Conservation (phyloP, 1,140 invertebrate genomes). For the silkworm (Bombyx mori) region ASM3026992v2 NC_085123.1:9125501-9126000, state of each 20-base stretch:
- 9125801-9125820: not conserved
- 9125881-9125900: slow-evolving; percentile 19
- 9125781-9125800: not conserved
- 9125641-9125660: no score
- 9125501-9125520: no score
- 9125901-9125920: slow-evolving; percentile 16
- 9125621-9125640: no score
- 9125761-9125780: not conserved
- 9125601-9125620: no score
- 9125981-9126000: slow-evolving; percentile 8
- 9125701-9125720: no score
- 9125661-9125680: no score
- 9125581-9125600: no score
- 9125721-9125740: no score
- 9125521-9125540: no score
- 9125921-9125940: slow-evolving; percentile 10
- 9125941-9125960: slow-evolving; percentile 22
- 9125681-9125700: no score
- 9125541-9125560: no score
- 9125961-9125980: slow-evolving; percentile 16
- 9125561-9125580: no score
- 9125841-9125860: not conserved
- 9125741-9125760: not conserved
- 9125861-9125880: slow-evolving; percentile 6
- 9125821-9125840: not conserved